Evolutionary conservation across 2,113 vertebrate genomes (phyloP).

Genomic region (Typhlomys cinereus): DNA sequence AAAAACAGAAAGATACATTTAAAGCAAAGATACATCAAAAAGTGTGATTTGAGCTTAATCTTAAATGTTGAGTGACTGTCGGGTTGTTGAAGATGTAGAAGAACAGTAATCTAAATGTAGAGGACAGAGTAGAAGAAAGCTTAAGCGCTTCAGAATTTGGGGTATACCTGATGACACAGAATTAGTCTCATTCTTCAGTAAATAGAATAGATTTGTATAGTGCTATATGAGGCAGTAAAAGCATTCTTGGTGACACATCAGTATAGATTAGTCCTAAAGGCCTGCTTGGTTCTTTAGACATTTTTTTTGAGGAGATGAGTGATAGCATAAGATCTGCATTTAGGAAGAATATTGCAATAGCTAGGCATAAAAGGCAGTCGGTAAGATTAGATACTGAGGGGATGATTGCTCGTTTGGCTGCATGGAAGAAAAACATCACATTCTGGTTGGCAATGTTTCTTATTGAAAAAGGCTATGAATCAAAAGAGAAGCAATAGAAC

Average conservation of each 20-base stretch:
- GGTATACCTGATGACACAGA: background rate
- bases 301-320: background rate
- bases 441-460: slow-evolving; percentile 40
- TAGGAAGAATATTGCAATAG: slow-evolving; percentile 45
- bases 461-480: slow-evolving; percentile 46
- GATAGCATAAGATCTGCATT: slow-evolving; percentile 46
- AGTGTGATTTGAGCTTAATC: slow-evolving; percentile 9
- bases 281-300: background rate
- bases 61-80: slow-evolving; percentile 30
- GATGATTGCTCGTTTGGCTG: slow-evolving; percentile 53
- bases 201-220: background rate
- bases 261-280: background rate
- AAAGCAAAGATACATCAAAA: slow-evolving; percentile 8
- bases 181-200: background rate
- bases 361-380: slow-evolving; percentile 8
- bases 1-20: no score
- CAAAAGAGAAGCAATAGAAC: slow-evolving; percentile 43
- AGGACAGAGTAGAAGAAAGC: background rate
- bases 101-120: background rate
- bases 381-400: background rate
- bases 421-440: slow-evolving; percentile 43
- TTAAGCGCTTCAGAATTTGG: background rate
- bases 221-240: background rate
- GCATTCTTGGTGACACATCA: background rate
- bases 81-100: background rate